Conservation (phyloP, 2,113 vertebrate species). For the Ameiurus melas region DNA sequence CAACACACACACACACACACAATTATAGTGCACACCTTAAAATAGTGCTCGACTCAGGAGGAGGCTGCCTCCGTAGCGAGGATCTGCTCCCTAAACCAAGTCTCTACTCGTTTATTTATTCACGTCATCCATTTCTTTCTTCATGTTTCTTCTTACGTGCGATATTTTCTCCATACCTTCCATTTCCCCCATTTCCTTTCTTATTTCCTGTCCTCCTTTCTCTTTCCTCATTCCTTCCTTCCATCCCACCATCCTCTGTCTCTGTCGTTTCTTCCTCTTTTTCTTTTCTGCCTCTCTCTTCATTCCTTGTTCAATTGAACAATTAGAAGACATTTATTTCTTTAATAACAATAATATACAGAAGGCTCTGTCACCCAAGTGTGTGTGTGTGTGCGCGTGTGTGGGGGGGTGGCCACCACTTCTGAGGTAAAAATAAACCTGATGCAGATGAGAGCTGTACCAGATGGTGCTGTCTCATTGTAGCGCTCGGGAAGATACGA, state of each 20-base stretch:
- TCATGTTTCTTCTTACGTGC: background rate
- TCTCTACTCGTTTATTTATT: background rate
- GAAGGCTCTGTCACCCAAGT: background rate
- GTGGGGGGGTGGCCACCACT: background rate
- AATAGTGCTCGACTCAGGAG: background rate
- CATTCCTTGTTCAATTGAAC: background rate
- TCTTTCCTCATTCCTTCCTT: too few relatives aligned
- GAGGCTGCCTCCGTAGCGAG: background rate
- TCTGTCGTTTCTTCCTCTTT: background rate
- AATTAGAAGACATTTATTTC: background rate
- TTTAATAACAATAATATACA: background rate
- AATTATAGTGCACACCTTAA: background rate
- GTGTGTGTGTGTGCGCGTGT: background rate
- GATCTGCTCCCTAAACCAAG: background rate
- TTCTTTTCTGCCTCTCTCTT: background rate
- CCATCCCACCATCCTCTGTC: background rate
- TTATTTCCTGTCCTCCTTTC: background rate
- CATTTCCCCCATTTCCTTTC: background rate
- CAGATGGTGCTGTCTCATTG: constrained; percentile 23
- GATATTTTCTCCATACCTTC: background rate
- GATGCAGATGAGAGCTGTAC: constrained; percentile 21
- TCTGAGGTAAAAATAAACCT: constrained; percentile 21
- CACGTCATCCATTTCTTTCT: background rate
- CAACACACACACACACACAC: background rate
- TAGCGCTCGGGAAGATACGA: background rate